Conservation (phyloP, 2,113 vertebrate species). For the Euleptes europaea region DNA sequence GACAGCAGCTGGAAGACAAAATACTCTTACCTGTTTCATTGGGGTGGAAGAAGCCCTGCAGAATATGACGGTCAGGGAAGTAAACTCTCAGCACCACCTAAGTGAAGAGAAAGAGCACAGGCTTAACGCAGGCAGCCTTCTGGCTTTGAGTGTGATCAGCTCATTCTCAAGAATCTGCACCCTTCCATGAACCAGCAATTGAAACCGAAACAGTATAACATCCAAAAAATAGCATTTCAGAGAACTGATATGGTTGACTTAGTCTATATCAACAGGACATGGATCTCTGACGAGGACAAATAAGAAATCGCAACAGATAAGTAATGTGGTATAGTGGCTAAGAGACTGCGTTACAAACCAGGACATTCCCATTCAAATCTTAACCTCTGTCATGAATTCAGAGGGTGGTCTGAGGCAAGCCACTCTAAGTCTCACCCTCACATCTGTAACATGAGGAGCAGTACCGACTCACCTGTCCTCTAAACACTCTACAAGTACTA, state of each 20-base stretch:
- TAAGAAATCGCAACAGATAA: neutral
- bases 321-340: neutral
- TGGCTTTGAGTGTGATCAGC: neutral
- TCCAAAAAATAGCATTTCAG: neutral
- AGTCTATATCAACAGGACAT: neutral
- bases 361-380: neutral
- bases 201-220: neutral
- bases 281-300: neutral
- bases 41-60: constrained; percentile 92
- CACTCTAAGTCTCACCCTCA: neutral
- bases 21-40: constrained; percentile 84
- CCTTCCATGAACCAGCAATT: neutral
- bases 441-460: neutral
- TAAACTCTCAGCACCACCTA: constrained; percentile 91
- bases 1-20: neutral
- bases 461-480: neutral
- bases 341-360: neutral
- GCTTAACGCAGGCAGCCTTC: neutral
- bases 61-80: constrained; percentile 90
- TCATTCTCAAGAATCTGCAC: neutral
- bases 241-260: neutral
- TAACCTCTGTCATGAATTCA: neutral
- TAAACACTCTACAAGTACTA: neutral
- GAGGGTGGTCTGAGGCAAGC: neutral
- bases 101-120: constrained; percentile 36